Conservation (phyloP, 1,140 invertebrate genomes). For the Drosophila pseudoobscura region DNA sequence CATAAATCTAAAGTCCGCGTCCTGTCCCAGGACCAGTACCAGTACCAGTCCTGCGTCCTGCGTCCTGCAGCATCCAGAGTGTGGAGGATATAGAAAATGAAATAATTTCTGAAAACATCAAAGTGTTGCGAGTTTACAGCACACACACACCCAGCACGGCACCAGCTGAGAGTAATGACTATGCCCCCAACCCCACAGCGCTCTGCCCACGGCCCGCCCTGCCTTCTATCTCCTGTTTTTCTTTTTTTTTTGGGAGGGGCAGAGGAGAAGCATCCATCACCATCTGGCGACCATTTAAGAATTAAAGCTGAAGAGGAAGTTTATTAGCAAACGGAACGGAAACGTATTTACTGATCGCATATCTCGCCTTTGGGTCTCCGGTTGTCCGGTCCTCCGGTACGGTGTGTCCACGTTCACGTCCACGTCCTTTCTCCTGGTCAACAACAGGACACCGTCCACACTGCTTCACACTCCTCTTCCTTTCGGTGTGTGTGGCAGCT, state of each 20-base stretch:
- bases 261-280: constrained; percentile 10
- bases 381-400: neutral
- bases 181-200: constrained; percentile 4
- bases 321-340: constrained; percentile 70
- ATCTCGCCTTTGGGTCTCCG: constrained; percentile 19
- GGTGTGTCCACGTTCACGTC: neutral
- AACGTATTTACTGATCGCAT: constrained; percentile 78
- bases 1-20: constrained; percentile 71
- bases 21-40: constrained; percentile 14
- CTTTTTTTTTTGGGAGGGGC: neutral
- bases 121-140: constrained; percentile 68
- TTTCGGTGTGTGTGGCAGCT: constrained; percentile 15
- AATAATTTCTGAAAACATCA: constrained; percentile 76
- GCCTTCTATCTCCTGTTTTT: constrained; percentile 28
- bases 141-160: constrained; percentile 15
- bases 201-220: no score
- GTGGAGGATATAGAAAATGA: constrained; percentile 62
- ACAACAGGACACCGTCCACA: constrained; percentile 1
- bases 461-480: constrained; percentile 1
- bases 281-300: constrained; percentile 46
- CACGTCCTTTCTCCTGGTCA: constrained; percentile 4
- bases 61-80: constrained; percentile 24
- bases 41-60: neutral
- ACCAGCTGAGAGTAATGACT: constrained; percentile 77
- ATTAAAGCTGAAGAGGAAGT: constrained; percentile 67